phyloP scores from a whole-genome alignment of 2,888 invertebrate species.

The Phytoseiulus persimilis region DNA sequence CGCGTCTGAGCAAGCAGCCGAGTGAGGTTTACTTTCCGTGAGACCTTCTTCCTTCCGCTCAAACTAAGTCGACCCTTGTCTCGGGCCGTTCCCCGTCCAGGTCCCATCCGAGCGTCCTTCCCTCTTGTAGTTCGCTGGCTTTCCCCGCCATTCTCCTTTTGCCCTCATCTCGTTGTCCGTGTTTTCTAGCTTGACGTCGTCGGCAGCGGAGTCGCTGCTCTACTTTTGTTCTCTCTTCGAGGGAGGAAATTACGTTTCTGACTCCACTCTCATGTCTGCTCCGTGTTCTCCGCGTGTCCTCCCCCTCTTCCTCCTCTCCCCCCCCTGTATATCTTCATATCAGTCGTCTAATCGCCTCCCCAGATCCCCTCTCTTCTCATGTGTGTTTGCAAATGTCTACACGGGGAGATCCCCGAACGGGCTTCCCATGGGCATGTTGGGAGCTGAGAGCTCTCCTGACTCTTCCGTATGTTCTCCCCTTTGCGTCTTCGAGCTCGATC shows the following conservation, averaged over 20 bases:
- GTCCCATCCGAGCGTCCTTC: not conserved
- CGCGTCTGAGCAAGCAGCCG: not conserved
- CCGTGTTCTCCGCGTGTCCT: not conserved
- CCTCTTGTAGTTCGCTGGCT: not conserved
- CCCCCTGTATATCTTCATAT: not conserved
- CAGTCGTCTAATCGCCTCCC: too few species aligned
- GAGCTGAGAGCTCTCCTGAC: too few species aligned
- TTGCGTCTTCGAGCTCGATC: too few species aligned
- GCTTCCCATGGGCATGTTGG: too few species aligned
- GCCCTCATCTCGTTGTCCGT: not conserved
- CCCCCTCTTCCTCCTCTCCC: not conserved
- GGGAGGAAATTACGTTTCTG: not conserved
- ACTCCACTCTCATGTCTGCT: not conserved
- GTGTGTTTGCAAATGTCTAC: too few species aligned
- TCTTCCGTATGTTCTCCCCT: too few species aligned
- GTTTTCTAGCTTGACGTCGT: not conserved
- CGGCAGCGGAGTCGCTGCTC: not conserved
- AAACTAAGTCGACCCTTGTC: not conserved
- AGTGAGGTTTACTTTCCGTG: not conserved
- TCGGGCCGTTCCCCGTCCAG: not conserved
- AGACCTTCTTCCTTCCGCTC: not conserved
- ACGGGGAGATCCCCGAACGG: too few species aligned
- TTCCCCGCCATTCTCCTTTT: not conserved
- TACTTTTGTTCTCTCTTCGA: not conserved
- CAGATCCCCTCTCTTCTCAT: too few species aligned